phyloP scores from a whole-genome alignment of 2,113 vertebrate genomes.

The Cavia porcellus region DNA sequence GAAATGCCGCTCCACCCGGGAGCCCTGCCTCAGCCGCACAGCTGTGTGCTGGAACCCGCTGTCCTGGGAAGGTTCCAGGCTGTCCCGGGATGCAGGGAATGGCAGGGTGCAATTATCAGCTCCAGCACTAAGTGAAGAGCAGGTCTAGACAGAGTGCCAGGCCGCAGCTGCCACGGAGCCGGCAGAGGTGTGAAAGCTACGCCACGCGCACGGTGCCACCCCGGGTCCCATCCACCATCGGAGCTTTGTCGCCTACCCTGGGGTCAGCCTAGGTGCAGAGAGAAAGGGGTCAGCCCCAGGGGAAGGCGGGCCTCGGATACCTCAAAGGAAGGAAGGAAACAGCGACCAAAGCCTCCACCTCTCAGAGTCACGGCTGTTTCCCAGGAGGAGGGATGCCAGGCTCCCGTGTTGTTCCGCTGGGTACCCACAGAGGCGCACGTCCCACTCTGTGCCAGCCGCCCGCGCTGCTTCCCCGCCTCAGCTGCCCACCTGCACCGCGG shows the following conservation, averaged over 20 bases:
- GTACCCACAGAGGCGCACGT: neutral
- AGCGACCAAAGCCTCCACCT: accelerated
- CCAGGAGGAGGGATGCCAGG: neutral
- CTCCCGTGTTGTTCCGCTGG: neutral
- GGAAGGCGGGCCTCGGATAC: neutral
- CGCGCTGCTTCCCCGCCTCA: neutral
- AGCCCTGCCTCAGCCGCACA: neutral
- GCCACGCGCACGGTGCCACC: accelerated
- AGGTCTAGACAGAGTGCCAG: slow-evolving; percentile 18
- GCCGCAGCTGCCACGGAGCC: neutral
- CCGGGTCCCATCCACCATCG: neutral
- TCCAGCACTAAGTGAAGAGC: neutral
- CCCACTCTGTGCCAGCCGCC: neutral
- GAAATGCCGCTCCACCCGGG: neutral
- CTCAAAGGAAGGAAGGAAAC: neutral
- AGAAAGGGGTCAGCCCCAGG: accelerated
- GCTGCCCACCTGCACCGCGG: accelerated
- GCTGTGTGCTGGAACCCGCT: neutral
- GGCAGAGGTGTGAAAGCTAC: neutral
- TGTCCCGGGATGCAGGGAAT: neutral
- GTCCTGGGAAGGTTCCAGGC: neutral
- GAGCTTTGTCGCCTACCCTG: neutral
- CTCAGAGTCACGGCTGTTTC: neutral
- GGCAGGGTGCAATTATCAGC: neutral
- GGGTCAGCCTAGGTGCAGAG: neutral